Percentiles rank a stretch among this genome's conserved stretches.
Conservation (phyloP, 2,797 vertebrate species). For the Myoxocephalus aenaeus region DNA sequence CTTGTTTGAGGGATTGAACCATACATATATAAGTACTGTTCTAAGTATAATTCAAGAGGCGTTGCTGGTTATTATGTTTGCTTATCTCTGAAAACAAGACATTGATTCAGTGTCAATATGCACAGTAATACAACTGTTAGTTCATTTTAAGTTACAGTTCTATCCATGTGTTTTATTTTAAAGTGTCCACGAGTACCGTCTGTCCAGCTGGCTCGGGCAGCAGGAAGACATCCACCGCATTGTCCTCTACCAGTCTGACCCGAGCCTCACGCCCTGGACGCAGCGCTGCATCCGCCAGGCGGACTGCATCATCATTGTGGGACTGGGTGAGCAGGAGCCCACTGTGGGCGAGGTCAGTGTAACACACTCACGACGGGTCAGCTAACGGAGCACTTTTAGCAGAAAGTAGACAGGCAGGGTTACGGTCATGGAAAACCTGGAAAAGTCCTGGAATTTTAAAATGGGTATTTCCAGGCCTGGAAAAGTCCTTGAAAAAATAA, state of each 20-base stretch:
- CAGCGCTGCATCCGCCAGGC: slow-evolving; percentile 96
- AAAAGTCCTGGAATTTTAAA: too few species aligned
- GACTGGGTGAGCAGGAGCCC: slow-evolving; percentile 94
- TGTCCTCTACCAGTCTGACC: slow-evolving; percentile 94
- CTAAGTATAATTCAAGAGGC: background rate
- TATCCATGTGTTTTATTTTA: background rate
- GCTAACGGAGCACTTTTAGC: background rate
- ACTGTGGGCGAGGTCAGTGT: slow-evolving; percentile 89
- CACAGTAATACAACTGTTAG: background rate
- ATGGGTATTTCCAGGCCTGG: too few species aligned
- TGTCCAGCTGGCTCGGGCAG: slow-evolving; percentile 96
- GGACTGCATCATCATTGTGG: slow-evolving; percentile 94
- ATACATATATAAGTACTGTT: background rate
- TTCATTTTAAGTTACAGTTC: background rate
- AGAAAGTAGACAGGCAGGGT: background rate
- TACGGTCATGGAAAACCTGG: too few species aligned
- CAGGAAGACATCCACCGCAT: slow-evolving; percentile 97
- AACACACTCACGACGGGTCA: background rate
- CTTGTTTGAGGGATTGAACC: background rate
- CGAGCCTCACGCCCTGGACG: slow-evolving; percentile 92
- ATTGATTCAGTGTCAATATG: background rate
- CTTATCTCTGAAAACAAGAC: background rate
- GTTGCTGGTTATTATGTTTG: background rate
- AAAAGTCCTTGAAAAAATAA: too few species aligned
- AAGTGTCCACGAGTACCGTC: slow-evolving; percentile 92